Evolutionary conservation across 2,113 vertebrate genomes (phyloP), one percentile per base, ranked within the genome.

Genomic region (Zonotrichia leucophrys): DNA sequence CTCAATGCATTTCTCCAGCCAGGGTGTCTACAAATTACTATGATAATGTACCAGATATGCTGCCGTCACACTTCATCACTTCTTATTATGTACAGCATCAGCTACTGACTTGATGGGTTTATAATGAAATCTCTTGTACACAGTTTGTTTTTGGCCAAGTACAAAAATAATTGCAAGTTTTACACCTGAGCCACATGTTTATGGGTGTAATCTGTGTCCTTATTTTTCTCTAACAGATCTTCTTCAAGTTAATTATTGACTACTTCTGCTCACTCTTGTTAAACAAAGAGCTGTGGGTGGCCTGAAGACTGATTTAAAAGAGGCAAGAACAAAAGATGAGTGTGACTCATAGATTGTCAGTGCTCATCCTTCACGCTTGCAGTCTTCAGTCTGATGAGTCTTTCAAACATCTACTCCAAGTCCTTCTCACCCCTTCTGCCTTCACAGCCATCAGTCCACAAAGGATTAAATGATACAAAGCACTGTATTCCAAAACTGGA

Each of bases 1-100:
- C 22, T 92, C 78, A 56, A n/a, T 19, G 60, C 21, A 37, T 85
- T 92, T 63, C 28, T 73, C 42, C 77, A 91, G 33, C 39, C 41
- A 89, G 12, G 14, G 7, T 76, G 44, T 75, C 47, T 87, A 64
- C 60, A 92, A 90, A 92, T 92, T 75, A 72, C 67, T 72, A 20
- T 58, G 35, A 89, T 78, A 94, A 80, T 92, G 77, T 87, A 77
- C 77, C 83, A 82, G 44, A 93, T 93, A 92, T 53, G 81, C 82
- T 85, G 35, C 78, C 0, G 5, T 87, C 93, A 96, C 55, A 88
- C 84, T 95, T 77, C 89, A 94, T 89, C 53, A 63, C 30, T 86
- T 94, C 81, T 95, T 93, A 83, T 69, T 85, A 90, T 56, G 53
- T 67, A 64, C 58, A 79, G 33, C 67, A 75, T 90, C 76, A 83